Conservation (phyloP, 2,888 invertebrate species). For the Rutpela maculata region DNA sequence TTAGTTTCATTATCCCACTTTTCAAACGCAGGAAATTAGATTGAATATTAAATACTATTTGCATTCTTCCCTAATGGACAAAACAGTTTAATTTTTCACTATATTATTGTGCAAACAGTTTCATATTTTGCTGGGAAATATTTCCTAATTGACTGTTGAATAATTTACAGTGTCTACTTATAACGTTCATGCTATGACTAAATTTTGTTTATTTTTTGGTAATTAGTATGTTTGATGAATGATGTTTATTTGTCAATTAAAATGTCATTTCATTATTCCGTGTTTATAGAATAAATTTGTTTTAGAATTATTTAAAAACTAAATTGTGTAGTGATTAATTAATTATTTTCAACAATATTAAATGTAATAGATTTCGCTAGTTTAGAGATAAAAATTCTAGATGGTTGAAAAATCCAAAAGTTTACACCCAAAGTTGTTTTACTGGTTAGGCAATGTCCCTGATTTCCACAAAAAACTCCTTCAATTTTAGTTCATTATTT, state of each 20-base stretch:
- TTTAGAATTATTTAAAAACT: not conserved
- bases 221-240: not conserved
- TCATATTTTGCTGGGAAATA: not conserved
- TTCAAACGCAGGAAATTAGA: constrained; percentile 4
- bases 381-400: too few species aligned
- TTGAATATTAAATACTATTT: constrained; percentile 9
- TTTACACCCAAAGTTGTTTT: too few species aligned
- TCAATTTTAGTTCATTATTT: too few species aligned
- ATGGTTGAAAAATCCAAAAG: too few species aligned
- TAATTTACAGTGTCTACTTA: constrained; percentile 3
- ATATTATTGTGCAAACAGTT: constrained; percentile 9
- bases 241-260: constrained; percentile 2
- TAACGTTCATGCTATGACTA: not conserved
- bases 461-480: too few species aligned
- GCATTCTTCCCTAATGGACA: not conserved
- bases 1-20: constrained; percentile 7
- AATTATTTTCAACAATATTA: too few species aligned
- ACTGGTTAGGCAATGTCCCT: too few species aligned
- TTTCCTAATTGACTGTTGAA: constrained; percentile 5
- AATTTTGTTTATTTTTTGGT: constrained; percentile 7
- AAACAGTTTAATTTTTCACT: not conserved
- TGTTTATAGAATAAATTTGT: not conserved
- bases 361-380: too few species aligned
- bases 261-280: not conserved
- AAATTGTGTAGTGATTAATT: not conserved